phyloP scores from a whole-genome alignment of 2,113 vertebrate genomes.

The crab-eating macaque (Macaca fascicularis) region T2T-MFA8v1.1 NC_088376.1:38433001-38433500 shows the following conservation, averaged over 20 bases:
- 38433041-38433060: slow-evolving; percentile 26
- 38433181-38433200: not conserved
- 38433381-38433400: not conserved
- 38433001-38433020: slow-evolving; percentile 31
- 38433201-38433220: not conserved
- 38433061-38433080: not conserved
- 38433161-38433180: not conserved
- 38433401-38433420: not conserved
- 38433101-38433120: not conserved
- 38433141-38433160: not conserved
- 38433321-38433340: not conserved
- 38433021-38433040: slow-evolving; percentile 52
- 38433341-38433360: not conserved
- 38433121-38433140: not conserved
- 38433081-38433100: not conserved
- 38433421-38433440: not conserved
- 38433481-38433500: not conserved
- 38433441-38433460: not conserved
- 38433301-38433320: not conserved
- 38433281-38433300: not conserved
- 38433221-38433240: not conserved
- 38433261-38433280: not conserved
- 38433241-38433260: not conserved
- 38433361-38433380: not conserved
- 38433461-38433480: not conserved